These are phyloP conservation scores for Metaphire vulgaris DNA, from an alignment of 1,140 invertebrate species.

Conservation along the genomic window DNA sequence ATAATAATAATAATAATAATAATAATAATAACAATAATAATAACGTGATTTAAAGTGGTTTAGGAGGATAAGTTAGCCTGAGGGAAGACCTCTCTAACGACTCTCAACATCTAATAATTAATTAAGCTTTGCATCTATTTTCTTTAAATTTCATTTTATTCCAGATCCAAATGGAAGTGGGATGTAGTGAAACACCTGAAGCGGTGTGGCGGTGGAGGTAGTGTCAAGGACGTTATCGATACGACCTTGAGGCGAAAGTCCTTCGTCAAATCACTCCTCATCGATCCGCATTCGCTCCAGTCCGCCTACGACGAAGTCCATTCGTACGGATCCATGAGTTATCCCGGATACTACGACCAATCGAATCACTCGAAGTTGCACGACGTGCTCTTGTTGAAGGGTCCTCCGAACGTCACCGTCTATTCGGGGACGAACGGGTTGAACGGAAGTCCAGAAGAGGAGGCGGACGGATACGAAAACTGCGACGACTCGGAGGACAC, in stretches of 20 bases:
- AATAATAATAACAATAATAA: too few relatives aligned
- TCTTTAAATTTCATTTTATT: too few relatives aligned
- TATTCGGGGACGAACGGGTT: background rate
- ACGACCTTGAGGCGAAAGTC: slow-evolving; percentile 36
- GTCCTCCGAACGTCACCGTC: background rate
- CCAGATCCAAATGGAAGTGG: slow-evolving; percentile 53
- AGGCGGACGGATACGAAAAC: background rate
- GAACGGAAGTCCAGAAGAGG: background rate
- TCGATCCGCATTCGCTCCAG: background rate
- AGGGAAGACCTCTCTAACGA: too few relatives aligned
- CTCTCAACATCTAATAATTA: too few relatives aligned
- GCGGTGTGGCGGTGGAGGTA: slow-evolving; percentile 45
- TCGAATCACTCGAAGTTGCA: background rate
- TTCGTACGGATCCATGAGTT: background rate
- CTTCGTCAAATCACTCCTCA: slow-evolving; percentile 3
- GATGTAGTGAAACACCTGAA: slow-evolving; percentile 52
- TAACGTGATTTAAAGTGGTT: too few relatives aligned
- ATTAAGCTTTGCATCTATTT: too few relatives aligned
- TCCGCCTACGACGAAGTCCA: background rate
- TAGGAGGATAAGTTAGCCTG: too few relatives aligned
- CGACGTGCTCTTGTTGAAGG: background rate
- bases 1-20: too few relatives aligned
- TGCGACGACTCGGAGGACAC: background rate
- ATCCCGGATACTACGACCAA: background rate
- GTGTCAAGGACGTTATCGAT: slow-evolving; percentile 50